Conservation (phyloP, 2,888 invertebrate species). For the Harpagoxenus sublaevis region DNA sequence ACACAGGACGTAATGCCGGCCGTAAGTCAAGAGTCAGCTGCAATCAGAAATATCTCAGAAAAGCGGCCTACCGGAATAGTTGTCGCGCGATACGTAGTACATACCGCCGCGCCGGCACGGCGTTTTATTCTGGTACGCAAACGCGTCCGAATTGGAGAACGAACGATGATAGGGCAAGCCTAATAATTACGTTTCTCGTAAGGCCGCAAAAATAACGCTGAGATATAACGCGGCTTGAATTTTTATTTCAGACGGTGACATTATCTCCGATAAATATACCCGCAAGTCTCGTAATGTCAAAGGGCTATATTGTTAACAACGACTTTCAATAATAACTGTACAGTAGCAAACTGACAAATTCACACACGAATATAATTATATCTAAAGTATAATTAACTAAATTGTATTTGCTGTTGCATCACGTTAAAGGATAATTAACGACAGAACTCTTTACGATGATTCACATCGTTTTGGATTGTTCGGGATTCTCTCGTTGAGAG, state of each 20-base stretch:
- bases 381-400: background rate
- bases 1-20: constrained; percentile 30
- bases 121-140: constrained; percentile 58
- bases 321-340: constrained; percentile 35
- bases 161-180: constrained; percentile 19
- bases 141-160: constrained; percentile 36
- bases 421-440: background rate
- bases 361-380: background rate
- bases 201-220: constrained; percentile 40
- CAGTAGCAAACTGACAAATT: background rate
- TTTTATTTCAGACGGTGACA: constrained; percentile 44
- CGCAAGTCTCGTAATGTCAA: constrained; percentile 39
- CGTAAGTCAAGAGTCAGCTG: constrained; percentile 62
- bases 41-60: constrained; percentile 56
- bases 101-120: background rate
- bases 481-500: background rate
- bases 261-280: constrained; percentile 46
- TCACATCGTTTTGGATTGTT: background rate
- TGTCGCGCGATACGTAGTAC: constrained; percentile 24
- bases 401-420: background rate
- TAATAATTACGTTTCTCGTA: constrained; percentile 47
- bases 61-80: constrained; percentile 50
- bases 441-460: background rate
- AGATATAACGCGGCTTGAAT: constrained; percentile 15
- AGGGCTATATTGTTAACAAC: constrained; percentile 31